These are phyloP conservation scores for Drosophila rufa DNA, from an alignment of 1,140 invertebrate genomes.

Conservation along the genomic window DNA sequence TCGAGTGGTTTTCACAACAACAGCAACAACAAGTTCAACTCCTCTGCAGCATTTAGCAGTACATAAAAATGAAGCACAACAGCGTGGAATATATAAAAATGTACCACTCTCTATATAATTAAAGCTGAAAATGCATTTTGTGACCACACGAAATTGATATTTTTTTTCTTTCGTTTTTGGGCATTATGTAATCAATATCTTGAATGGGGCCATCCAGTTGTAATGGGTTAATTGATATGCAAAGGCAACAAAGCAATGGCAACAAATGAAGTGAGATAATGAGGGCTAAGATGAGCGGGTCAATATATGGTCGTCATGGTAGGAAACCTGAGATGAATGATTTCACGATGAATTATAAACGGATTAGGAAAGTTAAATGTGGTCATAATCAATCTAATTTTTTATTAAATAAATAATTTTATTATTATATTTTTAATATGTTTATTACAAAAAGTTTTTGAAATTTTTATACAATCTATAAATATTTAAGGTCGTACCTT, in stretches of 20 bases:
- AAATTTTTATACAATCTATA: too few relatives aligned
- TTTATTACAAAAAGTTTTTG: neutral
- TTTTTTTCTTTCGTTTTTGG: neutral
- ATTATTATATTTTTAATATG: neutral
- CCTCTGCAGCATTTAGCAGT: conserved; percentile 81
- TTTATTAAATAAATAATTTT: neutral
- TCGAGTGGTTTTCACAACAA: conserved; percentile 56
- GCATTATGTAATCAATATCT: conserved; percentile 54
- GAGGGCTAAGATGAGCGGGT: conserved; percentile 38
- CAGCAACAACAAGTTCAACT: conserved; percentile 44
- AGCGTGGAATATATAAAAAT: conserved; percentile 40
- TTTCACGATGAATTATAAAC: conserved; percentile 1
- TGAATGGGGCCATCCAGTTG: conserved; percentile 36
- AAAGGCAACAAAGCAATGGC: conserved; percentile 11
- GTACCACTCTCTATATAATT: conserved; percentile 59
- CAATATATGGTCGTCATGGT: conserved; percentile 8
- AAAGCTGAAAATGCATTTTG: conserved; percentile 55
- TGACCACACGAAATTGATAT: conserved; percentile 55
- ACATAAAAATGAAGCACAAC: conserved; percentile 68
- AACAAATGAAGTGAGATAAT: conserved; percentile 41
- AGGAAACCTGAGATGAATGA: conserved; percentile 5
- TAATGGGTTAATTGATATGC: conserved; percentile 48
- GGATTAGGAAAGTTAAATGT: conserved; percentile 7
- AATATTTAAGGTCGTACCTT: too few relatives aligned
- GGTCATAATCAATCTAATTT: neutral